phyloP scores from a whole-genome alignment of 2,888 invertebrate species.

The Tiliacea aurago region DNA sequence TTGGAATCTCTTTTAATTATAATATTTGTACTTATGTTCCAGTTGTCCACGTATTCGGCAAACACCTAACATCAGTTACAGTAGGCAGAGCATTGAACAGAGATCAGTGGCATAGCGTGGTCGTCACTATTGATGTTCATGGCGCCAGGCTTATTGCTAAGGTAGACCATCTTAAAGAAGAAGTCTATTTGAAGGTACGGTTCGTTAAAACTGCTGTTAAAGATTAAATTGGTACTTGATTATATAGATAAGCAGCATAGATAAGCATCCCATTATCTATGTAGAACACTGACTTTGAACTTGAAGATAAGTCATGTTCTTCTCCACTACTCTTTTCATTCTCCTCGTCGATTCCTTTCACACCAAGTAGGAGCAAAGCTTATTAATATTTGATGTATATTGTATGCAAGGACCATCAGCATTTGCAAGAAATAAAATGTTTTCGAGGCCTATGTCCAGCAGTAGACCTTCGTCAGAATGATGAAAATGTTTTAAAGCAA shows the following conservation, averaged over 20 bases:
- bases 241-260: no score
- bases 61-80: conserved; percentile 95
- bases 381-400: neutral
- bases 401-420: neutral
- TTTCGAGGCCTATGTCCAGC: neutral
- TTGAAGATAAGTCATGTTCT: neutral
- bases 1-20: neutral
- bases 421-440: neutral
- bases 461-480: neutral
- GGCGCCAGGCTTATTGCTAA: conserved; percentile 95
- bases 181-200: conserved; percentile 93
- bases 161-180: conserved; percentile 95
- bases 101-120: conserved; percentile 97
- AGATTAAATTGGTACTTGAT: neutral
- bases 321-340: neutral
- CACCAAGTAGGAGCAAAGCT: neutral
- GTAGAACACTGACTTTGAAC: neutral
- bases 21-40: conserved; percentile 60
- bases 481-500: neutral
- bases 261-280: neutral
- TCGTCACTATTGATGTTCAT: conserved; percentile 96
- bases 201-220: neutral
- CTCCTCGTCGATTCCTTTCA: neutral
- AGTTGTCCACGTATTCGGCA: conserved; percentile 97
- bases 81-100: conserved; percentile 97